Evolutionary conservation across 2,113 vertebrate species (phyloP), one percentile per base, ranked within the genome.

Genomic region (Gallinago media): DNA sequence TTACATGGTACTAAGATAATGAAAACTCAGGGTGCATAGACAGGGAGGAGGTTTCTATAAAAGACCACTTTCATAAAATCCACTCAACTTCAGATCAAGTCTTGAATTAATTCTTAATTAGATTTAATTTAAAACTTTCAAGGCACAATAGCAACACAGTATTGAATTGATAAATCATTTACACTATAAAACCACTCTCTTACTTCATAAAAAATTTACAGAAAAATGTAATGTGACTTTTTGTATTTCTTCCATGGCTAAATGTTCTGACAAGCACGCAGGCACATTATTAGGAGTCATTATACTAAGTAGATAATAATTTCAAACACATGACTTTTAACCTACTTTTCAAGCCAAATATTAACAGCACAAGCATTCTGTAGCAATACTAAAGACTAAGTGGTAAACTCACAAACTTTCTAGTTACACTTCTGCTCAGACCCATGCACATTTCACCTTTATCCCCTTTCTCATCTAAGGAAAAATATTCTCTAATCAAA

Each of bases 311-410:
- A 96, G 91, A 97, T 92, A 97, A 97, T 79, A 9, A 88, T 91
- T 97, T 96, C 89, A 96, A 96, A 97, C 93, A 96, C 92, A 97
- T 95, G 89, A 96, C 77, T 84, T 96, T 94, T 96, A 97, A 94
- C 94, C 76, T 96, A 95, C 83, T 97, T 97, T 82, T 72, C 80
- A 88, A 94, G 73, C 34, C 14, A 86, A 89, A 63, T 26, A 96
- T 71, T 95, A 94, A 78, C 62, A 94, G n/a, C 81, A 82, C 8
- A 94, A 75, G 71, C 80, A 94, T 94, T 94, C 78, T 94, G 89
- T 16, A 93, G 77, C 88, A 91, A 89, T 31, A 85, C 25, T 89
- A 89, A 97, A 92, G 12, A 88, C 49, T 88, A 93, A 58, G 31
- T 6, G 12, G 15, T 36, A 88, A 97, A 84, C 31, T 58, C 23